Evolutionary conservation across 2,797 vertebrate species (phyloP).

Genomic region (Microhierax caerulescens): DNA sequence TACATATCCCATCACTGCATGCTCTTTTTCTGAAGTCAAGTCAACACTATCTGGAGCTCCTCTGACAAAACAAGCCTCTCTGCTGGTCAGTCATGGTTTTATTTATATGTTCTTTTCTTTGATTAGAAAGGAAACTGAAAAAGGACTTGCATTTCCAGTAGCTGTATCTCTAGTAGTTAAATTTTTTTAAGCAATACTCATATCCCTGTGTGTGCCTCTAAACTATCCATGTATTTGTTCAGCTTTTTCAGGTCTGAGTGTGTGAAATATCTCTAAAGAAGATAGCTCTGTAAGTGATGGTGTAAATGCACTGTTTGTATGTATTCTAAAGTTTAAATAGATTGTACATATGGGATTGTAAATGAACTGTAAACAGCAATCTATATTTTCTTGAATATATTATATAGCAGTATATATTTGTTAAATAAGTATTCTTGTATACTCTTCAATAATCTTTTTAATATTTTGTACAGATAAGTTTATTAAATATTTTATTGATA

Average conservation of each 20-base stretch:
- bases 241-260: conserved; percentile 38
- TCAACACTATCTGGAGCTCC: neutral
- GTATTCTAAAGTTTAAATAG: conserved; percentile 82
- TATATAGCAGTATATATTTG: conserved; percentile 84
- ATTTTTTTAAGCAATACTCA: conserved; percentile 9
- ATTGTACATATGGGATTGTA: conserved; percentile 88
- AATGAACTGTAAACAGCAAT: conserved; percentile 86
- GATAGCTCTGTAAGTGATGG: conserved; percentile 55
- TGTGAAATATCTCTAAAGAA: conserved; percentile 36
- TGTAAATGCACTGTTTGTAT: conserved; percentile 80
- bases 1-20: neutral
- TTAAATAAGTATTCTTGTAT: conserved; percentile 80
- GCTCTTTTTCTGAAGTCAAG: neutral
- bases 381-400: conserved; percentile 83
- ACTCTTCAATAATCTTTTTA: conserved; percentile 75
- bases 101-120: conserved; percentile 62
- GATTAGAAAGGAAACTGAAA: conserved; percentile 27
- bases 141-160: neutral
- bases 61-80: conserved; percentile 1
- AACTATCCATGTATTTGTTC: conserved; percentile 52
- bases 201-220: conserved; percentile 41
- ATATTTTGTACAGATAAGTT: conserved; percentile 85
- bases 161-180: neutral
- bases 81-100: conserved; percentile 56
- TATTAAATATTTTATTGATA: conserved; percentile 86